A percentile compares a stretch with the other conserved stretches of the same genome.
These are phyloP conservation scores for Heliothis virescens DNA, from an alignment of 1,140 invertebrate species.

Conservation along the genomic window DNA sequence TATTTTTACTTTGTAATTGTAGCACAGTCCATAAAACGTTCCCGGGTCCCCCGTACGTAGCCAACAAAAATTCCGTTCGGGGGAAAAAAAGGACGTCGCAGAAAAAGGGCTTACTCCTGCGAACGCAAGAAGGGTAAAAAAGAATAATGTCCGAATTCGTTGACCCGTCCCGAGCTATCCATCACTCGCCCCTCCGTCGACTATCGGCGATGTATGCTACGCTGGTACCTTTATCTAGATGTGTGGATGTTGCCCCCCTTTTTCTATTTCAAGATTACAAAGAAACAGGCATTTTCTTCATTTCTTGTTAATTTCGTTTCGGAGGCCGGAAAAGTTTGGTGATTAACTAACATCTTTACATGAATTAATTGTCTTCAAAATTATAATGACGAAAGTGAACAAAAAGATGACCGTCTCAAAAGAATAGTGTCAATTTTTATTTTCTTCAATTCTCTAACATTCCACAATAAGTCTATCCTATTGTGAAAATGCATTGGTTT, in stretches of 20 bases:
- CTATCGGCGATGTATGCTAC: conserved; percentile 74
- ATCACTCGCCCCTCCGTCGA: conserved; percentile 86
- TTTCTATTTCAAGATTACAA: conserved; percentile 76
- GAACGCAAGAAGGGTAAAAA: conserved; percentile 87
- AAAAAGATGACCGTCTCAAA: too few species aligned
- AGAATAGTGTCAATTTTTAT: too few species aligned
- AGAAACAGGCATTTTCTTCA: conserved; percentile 58
- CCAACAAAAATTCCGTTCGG: conserved; percentile 76
- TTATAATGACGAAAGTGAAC: too few species aligned
- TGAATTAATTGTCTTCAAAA: too few species aligned
- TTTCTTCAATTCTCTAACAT: neutral
- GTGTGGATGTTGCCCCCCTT: conserved; percentile 72
- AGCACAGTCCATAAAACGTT: conserved; percentile 82
- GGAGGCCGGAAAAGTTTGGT: neutral
- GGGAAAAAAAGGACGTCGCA: conserved; percentile 82
- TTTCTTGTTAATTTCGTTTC: conserved; percentile 60
- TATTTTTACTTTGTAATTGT: conserved; percentile 85
- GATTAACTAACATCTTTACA: neutral
- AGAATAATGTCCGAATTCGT: conserved; percentile 92
- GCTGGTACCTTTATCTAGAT: conserved; percentile 75
- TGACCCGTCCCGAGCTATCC: conserved; percentile 91
- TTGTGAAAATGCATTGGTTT: conserved; percentile 15
- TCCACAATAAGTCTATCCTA: neutral
- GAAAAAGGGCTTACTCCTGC: conserved; percentile 85
- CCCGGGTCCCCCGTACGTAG: conserved; percentile 58